These are phyloP conservation scores for Diachrysia chrysitis DNA, from an alignment of 2,888 invertebrate genomes.

Conservation along the genomic window DNA sequence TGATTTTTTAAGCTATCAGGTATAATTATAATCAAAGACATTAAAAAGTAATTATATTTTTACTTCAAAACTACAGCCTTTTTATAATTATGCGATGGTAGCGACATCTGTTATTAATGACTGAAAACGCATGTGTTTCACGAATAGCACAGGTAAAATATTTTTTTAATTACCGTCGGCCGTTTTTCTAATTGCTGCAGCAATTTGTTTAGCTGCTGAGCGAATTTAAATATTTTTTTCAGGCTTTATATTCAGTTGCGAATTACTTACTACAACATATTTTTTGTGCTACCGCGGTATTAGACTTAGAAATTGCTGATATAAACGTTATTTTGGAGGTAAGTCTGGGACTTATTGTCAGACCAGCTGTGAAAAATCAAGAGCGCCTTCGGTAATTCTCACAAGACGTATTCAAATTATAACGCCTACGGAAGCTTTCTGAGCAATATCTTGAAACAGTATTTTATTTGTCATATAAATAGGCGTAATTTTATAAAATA, in stretches of 20 bases:
- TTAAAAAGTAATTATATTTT: not conserved
- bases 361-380: not conserved
- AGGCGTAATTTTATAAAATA: no score
- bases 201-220: not conserved
- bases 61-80: not conserved
- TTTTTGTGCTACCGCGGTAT: not conserved
- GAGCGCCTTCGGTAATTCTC: not conserved
- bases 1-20: no score
- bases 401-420: not conserved
- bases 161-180: not conserved
- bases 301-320: not conserved
- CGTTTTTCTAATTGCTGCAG: constrained; percentile 2
- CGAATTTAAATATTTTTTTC: not conserved
- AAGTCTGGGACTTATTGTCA: not conserved
- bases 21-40: not conserved
- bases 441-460: constrained; percentile 18
- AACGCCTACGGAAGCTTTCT: constrained; percentile 8
- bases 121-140: constrained; percentile 9
- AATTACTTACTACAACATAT: not conserved
- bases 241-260: not conserved
- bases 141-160: constrained; percentile 3
- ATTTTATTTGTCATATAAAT: accelerated
- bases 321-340: not conserved
- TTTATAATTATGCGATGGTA: constrained; percentile 9
- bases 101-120: constrained; percentile 47